Percentiles rank a stretch among this genome's conserved stretches.
Conservation (phyloP, 53 echinoderm and acorn worm genomes). For the Actinopyga echinites region DNA sequence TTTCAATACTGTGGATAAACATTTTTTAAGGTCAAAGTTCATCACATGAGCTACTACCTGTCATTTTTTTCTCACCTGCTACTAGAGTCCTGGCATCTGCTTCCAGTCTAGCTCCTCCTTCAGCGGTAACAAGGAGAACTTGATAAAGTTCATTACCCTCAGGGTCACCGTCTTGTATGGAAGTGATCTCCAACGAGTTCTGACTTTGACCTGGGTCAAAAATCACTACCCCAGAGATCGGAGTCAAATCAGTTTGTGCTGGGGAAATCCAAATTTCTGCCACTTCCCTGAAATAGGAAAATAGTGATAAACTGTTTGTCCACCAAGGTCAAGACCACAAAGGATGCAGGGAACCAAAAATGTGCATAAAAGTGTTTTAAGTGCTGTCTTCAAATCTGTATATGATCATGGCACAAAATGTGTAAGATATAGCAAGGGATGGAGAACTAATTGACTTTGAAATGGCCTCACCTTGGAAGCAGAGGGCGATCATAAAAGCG, state of each 20-base stretch:
- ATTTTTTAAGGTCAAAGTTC: too few relatives aligned
- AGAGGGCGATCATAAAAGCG: slow-evolving; percentile 83
- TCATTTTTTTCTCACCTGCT: not conserved
- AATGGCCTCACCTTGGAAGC: slow-evolving; percentile 63
- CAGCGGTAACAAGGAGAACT: slow-evolving; percentile 50
- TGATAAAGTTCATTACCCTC: slow-evolving; percentile 72
- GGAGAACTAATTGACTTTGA: too few relatives aligned
- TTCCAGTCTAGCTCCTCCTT: slow-evolving; percentile 54
- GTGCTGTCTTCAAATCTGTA: too few relatives aligned
- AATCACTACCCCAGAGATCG: slow-evolving; percentile 71
- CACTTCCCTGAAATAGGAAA: slow-evolving; percentile 65
- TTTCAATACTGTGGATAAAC: too few relatives aligned
- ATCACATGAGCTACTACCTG: too few relatives aligned
- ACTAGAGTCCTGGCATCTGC: slow-evolving; percentile 14
- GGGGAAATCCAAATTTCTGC: slow-evolving; percentile 74
- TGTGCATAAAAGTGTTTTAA: too few relatives aligned
- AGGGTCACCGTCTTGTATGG: slow-evolving; percentile 56
- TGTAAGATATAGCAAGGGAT: too few relatives aligned
- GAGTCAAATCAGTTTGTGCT: slow-evolving; percentile 69
- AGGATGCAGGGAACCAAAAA: too few relatives aligned
- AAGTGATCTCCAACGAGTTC: slow-evolving; percentile 23
- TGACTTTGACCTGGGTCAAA: slow-evolving; percentile 34
- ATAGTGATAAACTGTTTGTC: too few relatives aligned
- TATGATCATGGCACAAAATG: too few relatives aligned
- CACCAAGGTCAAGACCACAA: too few relatives aligned